Conservation (phyloP, 1,140 invertebrate genomes). For the Aphelenchoides avenae region DNA sequence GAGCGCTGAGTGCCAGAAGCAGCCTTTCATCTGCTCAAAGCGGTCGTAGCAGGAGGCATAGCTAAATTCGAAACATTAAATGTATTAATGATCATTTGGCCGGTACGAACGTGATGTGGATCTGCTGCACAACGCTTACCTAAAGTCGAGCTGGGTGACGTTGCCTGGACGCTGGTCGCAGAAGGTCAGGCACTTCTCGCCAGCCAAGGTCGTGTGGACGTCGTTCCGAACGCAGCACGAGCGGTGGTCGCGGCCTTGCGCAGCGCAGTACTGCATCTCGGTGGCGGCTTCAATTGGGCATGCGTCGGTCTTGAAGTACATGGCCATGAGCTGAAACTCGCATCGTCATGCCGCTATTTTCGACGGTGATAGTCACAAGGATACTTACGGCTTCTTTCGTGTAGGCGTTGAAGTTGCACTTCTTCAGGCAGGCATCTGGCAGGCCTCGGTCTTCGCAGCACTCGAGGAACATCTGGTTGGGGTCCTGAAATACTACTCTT, state of each 20-base stretch:
- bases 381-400: slow-evolving; percentile 42
- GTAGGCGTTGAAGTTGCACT: slow-evolving; percentile 45
- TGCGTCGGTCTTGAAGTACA: slow-evolving; percentile 53
- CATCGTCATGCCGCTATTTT: too few species aligned
- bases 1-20: slow-evolving; percentile 52
- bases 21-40: slow-evolving; percentile 53
- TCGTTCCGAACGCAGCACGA: slow-evolving; percentile 36
- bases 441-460: slow-evolving; percentile 50
- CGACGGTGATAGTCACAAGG: too few species aligned
- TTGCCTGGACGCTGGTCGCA: slow-evolving; percentile 50
- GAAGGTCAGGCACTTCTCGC: slow-evolving; percentile 48
- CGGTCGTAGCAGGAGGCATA: slow-evolving; percentile 52
- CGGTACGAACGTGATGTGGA: too few species aligned
- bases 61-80: too few species aligned
- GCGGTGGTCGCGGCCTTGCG: slow-evolving; percentile 37
- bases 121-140: too few species aligned
- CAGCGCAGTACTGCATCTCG: slow-evolving; percentile 54
- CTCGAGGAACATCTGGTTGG: slow-evolving; percentile 30
- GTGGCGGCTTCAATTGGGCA: slow-evolving; percentile 49
- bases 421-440: slow-evolving; percentile 49
- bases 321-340: too few species aligned
- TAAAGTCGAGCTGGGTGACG: slow-evolving; percentile 44
- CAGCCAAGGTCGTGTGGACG: slow-evolving; percentile 49
- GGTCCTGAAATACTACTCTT: slow-evolving; percentile 38
- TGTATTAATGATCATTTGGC: too few species aligned